Evolutionary conservation across 2,797 vertebrate species (phyloP).

Genomic region (Potorous gilbertii): DNA sequence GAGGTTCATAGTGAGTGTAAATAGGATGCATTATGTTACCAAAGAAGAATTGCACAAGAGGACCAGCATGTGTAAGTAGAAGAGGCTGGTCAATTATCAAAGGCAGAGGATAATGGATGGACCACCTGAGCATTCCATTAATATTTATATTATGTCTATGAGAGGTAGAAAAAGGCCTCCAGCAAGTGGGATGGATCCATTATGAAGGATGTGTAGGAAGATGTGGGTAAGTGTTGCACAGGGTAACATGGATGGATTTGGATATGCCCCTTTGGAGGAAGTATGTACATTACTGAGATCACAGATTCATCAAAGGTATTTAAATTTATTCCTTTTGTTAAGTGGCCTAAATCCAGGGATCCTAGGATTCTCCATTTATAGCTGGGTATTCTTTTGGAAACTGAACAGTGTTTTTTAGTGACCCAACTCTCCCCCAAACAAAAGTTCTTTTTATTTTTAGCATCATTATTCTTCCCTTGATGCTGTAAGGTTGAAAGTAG

Average conservation of each 20-base stretch:
- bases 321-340: not conserved
- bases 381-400: not conserved
- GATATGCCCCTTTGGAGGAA: not conserved
- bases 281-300: not conserved
- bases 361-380: not conserved
- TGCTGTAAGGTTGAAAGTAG: not conserved
- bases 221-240: not conserved
- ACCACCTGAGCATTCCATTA: not conserved
- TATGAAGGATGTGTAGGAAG: not conserved
- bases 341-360: not conserved
- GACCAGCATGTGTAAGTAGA: not conserved
- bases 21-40: not conserved
- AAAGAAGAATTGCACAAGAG: not conserved
- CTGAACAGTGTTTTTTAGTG: not conserved
- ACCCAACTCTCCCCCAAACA: not conserved
- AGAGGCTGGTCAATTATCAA: not conserved
- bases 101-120: not conserved
- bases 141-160: not conserved
- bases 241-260: not conserved
- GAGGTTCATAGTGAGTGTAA: not conserved
- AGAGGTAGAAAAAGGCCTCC: not conserved
- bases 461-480: not conserved
- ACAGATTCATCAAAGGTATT: not conserved
- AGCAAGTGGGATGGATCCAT: not conserved
- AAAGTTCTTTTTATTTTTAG: not conserved